Evolutionary conservation across 2,888 invertebrate species (phyloP).

Genomic region (Drosophila demipolita): DNA sequence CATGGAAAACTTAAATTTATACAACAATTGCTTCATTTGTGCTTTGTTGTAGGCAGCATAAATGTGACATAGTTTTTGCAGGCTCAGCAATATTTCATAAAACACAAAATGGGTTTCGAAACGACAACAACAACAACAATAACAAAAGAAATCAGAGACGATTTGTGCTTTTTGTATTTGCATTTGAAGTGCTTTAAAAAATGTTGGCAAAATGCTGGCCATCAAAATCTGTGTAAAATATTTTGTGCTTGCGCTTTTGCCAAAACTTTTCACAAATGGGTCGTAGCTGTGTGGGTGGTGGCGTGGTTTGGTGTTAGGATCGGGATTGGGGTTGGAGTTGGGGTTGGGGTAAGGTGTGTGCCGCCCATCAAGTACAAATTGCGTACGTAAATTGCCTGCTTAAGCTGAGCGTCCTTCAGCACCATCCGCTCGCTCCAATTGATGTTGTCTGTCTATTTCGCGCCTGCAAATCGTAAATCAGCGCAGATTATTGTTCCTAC

Average conservation of each 20-base stretch:
- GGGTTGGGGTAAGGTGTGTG: slow-evolving; percentile 44
- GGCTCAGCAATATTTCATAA: slow-evolving; percentile 48
- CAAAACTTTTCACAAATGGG: slow-evolving; percentile 52
- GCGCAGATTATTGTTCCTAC: slow-evolving; percentile 76
- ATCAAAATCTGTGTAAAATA: slow-evolving; percentile 74
- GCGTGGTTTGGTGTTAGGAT: background rate
- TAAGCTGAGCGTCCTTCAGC: slow-evolving; percentile 32
- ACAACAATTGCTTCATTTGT: slow-evolving; percentile 24
- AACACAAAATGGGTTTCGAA: slow-evolving; percentile 15
- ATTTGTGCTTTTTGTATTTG: slow-evolving; percentile 38
- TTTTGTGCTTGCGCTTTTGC: slow-evolving; percentile 34
- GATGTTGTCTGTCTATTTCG: slow-evolving; percentile 67
- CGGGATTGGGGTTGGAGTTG: background rate
- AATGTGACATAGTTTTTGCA: slow-evolving; percentile 29
- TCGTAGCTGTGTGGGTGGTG: background rate
- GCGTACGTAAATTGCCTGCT: slow-evolving; percentile 74
- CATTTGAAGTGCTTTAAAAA: slow-evolving; percentile 50
- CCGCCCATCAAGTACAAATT: slow-evolving; percentile 76
- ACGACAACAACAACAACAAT: slow-evolving; percentile 2
- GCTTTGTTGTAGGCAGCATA: slow-evolving; percentile 5
- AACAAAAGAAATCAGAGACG: slow-evolving; percentile 7
- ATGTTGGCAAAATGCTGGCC: slow-evolving; percentile 35
- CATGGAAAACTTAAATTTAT: background rate
- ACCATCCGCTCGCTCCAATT: background rate
- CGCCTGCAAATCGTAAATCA: slow-evolving; percentile 82